Base-by-base conservation (phyloP, 1,140 invertebrate species). In the Calliopsis andreniformis region DNA sequence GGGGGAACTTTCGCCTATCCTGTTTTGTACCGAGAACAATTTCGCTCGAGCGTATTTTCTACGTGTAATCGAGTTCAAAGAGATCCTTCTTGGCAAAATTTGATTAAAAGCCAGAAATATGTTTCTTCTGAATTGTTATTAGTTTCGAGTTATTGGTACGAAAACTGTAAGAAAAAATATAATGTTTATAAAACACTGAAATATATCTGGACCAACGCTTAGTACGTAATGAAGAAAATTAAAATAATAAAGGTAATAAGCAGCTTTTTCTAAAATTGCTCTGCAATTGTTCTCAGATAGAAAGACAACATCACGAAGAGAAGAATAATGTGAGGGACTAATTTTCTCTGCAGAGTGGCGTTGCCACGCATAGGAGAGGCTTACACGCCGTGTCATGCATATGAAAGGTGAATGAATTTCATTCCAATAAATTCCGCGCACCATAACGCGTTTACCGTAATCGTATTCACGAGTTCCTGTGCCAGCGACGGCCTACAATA, bases 371-470 rank as follows among this genome's bases (percentile, higher is more conserved):
- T 23, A n/a, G 39, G 47, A 12, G 28, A 28, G 16, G 14, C 39
- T 23, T 42, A 42, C n/a, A 39, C 12, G 23, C 3, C 2, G 43
- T 14, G 51, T 28, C 32, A 4, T 30, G n/a, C 12, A 12, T 28
- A 45, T 66, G 61, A 70, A 61, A 83, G 66, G 56, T 62, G 56
- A 66, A 79, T 30, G 43, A 80, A 83, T 83, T 77, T 51, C 73
- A 55, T 62, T 58, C 63, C 67, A 55, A 68, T 67, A 69, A 47
- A 80, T 80, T 78, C 63, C 64, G 42, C 56, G 53, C 69, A 53
- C 80, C 80, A 75, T 79, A 78, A 73, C 55, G 42, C 28, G 76
- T 80, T 76, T 59, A 55, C 42, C 59, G 70, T 81, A 86, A 81
- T 69, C 64, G 79, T 69, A 70, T 79, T 75, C 58, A 51, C 5